phyloP scores from a whole-genome alignment of 1,140 invertebrate genomes.

The Caenorhabditis latens region DNA sequence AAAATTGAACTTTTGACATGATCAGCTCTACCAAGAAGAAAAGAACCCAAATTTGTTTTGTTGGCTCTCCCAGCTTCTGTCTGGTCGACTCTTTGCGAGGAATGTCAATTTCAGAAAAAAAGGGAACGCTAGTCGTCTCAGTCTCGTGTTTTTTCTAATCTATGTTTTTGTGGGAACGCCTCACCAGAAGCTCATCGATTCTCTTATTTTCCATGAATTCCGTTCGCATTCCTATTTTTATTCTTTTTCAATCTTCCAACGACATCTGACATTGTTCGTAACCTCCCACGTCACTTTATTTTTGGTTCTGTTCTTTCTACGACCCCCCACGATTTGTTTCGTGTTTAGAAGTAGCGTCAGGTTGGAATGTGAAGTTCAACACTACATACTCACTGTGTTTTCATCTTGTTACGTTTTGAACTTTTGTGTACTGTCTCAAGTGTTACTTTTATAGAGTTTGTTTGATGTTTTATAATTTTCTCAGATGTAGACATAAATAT shows the following conservation, averaged over 20 bases:
- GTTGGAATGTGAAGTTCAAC: constrained; percentile 33
- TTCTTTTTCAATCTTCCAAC: not conserved
- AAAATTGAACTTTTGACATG: not conserved
- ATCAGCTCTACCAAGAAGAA: not conserved
- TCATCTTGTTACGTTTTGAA: constrained; percentile 1
- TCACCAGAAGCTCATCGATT: constrained; percentile 40
- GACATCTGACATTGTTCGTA: constrained; percentile 33
- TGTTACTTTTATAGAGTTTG: not conserved
- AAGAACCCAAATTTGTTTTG: not conserved
- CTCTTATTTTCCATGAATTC: not conserved
- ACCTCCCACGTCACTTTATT: constrained; percentile 12
- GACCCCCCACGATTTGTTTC: not conserved
- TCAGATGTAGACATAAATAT: not conserved
- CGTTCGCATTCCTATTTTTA: not conserved
- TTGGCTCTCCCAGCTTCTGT: not conserved
- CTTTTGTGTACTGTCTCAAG: constrained; percentile 6
- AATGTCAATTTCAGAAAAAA: constrained; percentile 39
- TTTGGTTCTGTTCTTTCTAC: constrained; percentile 10
- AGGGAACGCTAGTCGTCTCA: constrained; percentile 8
- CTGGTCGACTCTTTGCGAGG: not conserved
- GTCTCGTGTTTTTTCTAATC: constrained; percentile 24
- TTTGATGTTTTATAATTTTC: not conserved
- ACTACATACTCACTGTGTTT: constrained; percentile 25
- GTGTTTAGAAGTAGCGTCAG: not conserved
- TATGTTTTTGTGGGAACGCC: constrained; percentile 27